phyloP scores from a whole-genome alignment of 92 coral and sea anemone genomes.

The Siderastrea siderea region DNA sequence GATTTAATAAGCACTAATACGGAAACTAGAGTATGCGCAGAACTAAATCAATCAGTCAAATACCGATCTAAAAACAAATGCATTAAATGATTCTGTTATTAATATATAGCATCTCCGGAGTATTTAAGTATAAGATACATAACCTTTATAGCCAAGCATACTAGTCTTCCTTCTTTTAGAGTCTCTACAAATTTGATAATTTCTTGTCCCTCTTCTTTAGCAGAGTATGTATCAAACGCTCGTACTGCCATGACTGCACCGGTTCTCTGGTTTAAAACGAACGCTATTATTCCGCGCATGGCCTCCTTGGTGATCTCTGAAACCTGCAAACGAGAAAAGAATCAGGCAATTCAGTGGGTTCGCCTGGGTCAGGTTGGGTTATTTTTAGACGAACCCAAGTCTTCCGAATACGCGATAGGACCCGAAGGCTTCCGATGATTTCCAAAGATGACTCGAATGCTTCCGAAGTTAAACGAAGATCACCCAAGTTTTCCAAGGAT shows the following conservation, averaged over 20 bases:
- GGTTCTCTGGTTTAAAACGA: conserved; percentile 77
- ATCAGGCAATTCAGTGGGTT: no score
- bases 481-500: no score
- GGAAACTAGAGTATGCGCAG: no score
- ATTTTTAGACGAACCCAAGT: background rate
- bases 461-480: no score
- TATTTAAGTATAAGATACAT: background rate
- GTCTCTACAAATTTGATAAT: conserved; percentile 44
- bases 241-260: conserved; percentile 75
- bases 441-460: no score
- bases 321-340: conserved; percentile 25
- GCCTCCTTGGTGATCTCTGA: conserved; percentile 35
- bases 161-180: conserved; percentile 68
- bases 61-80: no score
- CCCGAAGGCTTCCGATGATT: no score
- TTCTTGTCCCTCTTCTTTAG: conserved; percentile 44
- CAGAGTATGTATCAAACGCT: conserved; percentile 72
- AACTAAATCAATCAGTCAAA: no score
- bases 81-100: no score
- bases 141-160: conserved; percentile 76
- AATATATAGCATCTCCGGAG: background rate
- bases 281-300: conserved; percentile 60
- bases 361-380: background rate
- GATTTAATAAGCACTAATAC: no score
- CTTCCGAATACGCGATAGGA: no score